These are phyloP conservation scores for Chascanopsetta lugubris DNA, from an alignment of 2,113 vertebrate genomes.

Conservation along the genomic window DNA sequence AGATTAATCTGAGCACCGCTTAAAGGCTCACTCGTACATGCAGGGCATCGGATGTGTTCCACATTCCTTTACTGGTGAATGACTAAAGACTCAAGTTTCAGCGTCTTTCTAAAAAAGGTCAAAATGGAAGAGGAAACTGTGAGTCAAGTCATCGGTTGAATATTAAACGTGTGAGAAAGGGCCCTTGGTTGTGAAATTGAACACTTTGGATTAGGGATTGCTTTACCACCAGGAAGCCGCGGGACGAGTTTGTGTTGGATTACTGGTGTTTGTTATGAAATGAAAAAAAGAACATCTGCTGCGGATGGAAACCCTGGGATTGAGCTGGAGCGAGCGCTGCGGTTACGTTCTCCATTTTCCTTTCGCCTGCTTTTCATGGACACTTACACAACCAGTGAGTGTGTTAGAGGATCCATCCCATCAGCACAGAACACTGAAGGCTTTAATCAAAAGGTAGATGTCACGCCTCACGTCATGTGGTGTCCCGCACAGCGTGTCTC, in stretches of 20 bases:
- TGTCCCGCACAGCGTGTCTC: constrained; percentile 8
- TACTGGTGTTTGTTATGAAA: constrained; percentile 71
- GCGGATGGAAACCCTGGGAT: constrained; percentile 64
- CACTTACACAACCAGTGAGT: constrained; percentile 55
- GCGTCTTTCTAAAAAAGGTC: neutral
- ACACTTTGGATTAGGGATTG: constrained; percentile 8
- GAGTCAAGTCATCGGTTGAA: constrained; percentile 33
- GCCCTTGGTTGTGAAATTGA: constrained; percentile 29
- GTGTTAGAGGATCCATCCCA: constrained; percentile 38
- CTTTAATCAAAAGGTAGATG: neutral
- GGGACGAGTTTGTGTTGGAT: constrained; percentile 63
- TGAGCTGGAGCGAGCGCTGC: constrained; percentile 56
- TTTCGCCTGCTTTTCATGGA: constrained; percentile 51
- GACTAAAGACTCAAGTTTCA: constrained; percentile 6
- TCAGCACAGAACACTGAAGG: constrained; percentile 24
- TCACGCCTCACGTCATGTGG: neutral
- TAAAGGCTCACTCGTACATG: constrained; percentile 6
- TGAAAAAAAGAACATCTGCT: constrained; percentile 72
- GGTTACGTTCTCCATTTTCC: constrained; percentile 72
- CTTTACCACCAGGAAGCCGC: constrained; percentile 29
- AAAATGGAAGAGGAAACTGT: neutral
- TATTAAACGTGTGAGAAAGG: constrained; percentile 32
- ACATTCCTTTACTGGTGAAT: constrained; percentile 29
- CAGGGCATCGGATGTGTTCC: constrained; percentile 10
- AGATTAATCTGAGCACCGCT: constrained; percentile 18